Base-by-base conservation (phyloP, 2,888 invertebrate genomes). In the Nemotelus pantherinus region DNA sequence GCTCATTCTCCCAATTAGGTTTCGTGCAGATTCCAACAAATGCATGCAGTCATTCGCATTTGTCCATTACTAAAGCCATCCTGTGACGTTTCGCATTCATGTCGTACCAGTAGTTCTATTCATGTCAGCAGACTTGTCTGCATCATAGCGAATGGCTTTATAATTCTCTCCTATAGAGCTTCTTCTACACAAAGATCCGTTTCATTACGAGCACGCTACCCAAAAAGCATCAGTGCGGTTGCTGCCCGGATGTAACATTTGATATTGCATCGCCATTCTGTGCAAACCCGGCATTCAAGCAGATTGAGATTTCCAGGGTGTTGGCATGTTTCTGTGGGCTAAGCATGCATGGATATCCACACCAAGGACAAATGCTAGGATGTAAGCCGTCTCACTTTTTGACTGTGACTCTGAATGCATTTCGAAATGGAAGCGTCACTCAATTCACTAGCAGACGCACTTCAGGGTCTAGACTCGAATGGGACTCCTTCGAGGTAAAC, bases 351-450 rank as follows among this genome's bases (percentile, higher is more conserved):
- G 25, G 25, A 25, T 25, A 25, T 25, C 25, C 25, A 25, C 0
- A 25, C 25, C 25, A 25, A 25, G 25, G 25, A 25, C 25, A 25
- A 25, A 25, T 25, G 25, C 25, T 25, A 25, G 25, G 25, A 25
- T 25, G 25, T 25, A 25, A 25, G 25, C 25, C 25, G 25, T 25
- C 25, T 25, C 25, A 25, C 25, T 25, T 60, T 41, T 43, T 7
- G 25, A 41, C 41, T 41, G 25, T 39, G 7, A 7, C 60, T 25
- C 25, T 60, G 60, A 60, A 60, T 60, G 60, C 60, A 41, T 41
- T 60, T 39, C 41, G 60, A 60, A 60, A 60, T 60, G 25, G 60
- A 60, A 60, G 60, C 60, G 60, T 60, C 60, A 60, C 25, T 60
- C 60, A 60, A 60, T 60, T 60, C 60, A 60, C 4, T 43, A 43